Base-by-base conservation (phyloP, 2,888 invertebrate genomes). In the Griposia aprilina region DNA sequence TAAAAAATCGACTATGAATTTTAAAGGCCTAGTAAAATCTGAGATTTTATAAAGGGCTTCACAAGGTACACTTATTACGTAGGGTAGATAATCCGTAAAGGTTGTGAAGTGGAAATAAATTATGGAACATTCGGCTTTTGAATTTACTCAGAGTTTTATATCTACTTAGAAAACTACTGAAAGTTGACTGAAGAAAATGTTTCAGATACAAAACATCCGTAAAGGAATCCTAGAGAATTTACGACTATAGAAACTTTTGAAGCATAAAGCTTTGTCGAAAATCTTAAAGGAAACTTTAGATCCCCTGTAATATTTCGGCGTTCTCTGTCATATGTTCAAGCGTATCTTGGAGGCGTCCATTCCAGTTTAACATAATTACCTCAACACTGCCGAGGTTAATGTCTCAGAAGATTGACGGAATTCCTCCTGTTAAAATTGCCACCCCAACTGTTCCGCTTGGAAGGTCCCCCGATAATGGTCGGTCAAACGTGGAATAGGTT, bases 301-400 rank as follows among this genome's bases (percentile, higher is more conserved):
- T 75, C 66, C 36, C 66, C 41, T 80, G 67, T 78, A 80, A 83
- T 83, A 83, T 80, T 78, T 76, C 59, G 60, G n/a, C 67, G 62
- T 70, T 30, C 36, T 66, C 30, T 66, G 78, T 84, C 67, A 72
- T 79, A 70, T 73, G 60, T 62, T n/a, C 2, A 15, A 81, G 57
- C 60, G 75, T 81, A 74, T 81, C 72, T 77, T 73, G 50, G 70
- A 80, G 84, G 83, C 81, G 62, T 80, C 86, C 89, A 87, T 89
- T 88, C 80, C 88, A 84, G 89, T 90, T 91, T 90, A 84, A 89
- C 89, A 91, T 91, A 91, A 91, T 91, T 90, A 87, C 88, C 82
- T 81, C 83, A 81, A 83, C 87, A 83, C 76, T 77, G 83, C 71
- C 74, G 76, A 67, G 87, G 80, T 88, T 92, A 93, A 93, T 92